Conservation (phyloP, 2,113 vertebrate genomes). For the Tyrannus savana region DNA sequence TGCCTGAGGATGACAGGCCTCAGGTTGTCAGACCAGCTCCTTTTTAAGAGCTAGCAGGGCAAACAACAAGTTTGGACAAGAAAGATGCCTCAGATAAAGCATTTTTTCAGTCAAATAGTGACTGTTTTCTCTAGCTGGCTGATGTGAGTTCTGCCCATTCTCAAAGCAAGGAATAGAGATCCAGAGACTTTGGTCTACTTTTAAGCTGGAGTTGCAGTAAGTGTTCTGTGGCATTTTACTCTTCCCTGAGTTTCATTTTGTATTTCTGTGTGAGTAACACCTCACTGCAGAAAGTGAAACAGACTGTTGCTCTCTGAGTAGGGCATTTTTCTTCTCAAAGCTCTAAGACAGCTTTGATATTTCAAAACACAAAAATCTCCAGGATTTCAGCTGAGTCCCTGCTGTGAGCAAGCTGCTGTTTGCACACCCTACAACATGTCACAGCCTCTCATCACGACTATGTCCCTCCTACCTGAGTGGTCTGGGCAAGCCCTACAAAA, state of each 20-base stretch:
- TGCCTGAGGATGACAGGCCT: neutral
- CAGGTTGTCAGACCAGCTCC: neutral
- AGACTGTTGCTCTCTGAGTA: neutral
- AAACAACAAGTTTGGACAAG: neutral
- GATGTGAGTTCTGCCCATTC: neutral
- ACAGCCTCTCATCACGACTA: neutral
- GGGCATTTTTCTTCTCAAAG: neutral
- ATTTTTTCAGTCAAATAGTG: neutral
- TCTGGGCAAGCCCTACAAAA: neutral
- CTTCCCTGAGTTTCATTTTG: neutral
- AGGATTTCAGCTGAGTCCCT: neutral
- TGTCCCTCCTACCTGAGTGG: neutral
- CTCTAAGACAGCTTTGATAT: neutral
- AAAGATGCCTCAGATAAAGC: neutral
- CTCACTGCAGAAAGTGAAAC: neutral
- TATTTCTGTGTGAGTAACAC: neutral
- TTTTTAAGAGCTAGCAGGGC: neutral
- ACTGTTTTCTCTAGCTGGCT: neutral
- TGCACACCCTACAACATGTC: neutral
- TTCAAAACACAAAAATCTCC: neutral
- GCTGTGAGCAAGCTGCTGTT: neutral
- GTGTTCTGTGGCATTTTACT: neutral
- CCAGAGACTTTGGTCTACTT: neutral
- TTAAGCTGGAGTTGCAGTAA: neutral
- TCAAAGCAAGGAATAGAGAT: neutral